These are phyloP conservation scores for Orthonyx spaldingii DNA, from an alignment of 2,113 vertebrate species.

Conservation along the genomic window DNA sequence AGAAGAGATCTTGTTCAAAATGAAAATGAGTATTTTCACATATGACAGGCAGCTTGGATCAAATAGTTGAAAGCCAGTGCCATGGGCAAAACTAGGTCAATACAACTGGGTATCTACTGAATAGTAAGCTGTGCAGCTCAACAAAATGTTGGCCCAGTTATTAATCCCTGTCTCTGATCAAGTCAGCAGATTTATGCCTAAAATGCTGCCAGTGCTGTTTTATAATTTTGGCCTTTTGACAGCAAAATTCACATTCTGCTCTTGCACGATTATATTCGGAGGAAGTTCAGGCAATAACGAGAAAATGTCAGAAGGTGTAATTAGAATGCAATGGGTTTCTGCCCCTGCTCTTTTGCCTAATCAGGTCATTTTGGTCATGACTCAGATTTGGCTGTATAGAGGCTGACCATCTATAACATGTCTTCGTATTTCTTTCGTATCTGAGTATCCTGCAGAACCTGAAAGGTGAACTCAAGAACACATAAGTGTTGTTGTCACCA, in stretches of 20 bases:
- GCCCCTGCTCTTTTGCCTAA: not conserved
- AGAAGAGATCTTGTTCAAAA: not conserved
- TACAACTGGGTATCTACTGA: slow-evolving; percentile 25
- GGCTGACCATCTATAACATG: not conserved
- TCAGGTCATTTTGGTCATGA: not conserved
- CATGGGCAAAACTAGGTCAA: slow-evolving; percentile 47
- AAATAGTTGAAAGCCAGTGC: not conserved
- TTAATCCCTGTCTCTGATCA: slow-evolving; percentile 34
- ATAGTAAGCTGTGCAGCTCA: not conserved
- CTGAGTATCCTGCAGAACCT: not conserved
- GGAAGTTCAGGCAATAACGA: not conserved
- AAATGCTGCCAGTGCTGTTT: slow-evolving; percentile 39
- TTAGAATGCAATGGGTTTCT: not conserved
- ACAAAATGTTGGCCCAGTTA: slow-evolving; percentile 41
- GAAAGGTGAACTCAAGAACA: not conserved
- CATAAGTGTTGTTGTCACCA: not conserved
- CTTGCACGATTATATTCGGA: not conserved
- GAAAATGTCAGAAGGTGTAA: not conserved
- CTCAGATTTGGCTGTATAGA: not conserved
- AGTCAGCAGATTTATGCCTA: slow-evolving; percentile 47
- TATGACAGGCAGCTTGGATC: slow-evolving; percentile 8
- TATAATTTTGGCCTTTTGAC: slow-evolving; percentile 54
- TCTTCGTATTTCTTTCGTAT: not conserved
- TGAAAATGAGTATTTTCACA: not conserved
- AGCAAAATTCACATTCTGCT: slow-evolving; percentile 29